Percentiles rank a stretch among this genome's conserved stretches.
Evolutionary conservation across 1,140 invertebrate genomes (phyloP).

Genomic region (Neotoxoptera formosana): DNA sequence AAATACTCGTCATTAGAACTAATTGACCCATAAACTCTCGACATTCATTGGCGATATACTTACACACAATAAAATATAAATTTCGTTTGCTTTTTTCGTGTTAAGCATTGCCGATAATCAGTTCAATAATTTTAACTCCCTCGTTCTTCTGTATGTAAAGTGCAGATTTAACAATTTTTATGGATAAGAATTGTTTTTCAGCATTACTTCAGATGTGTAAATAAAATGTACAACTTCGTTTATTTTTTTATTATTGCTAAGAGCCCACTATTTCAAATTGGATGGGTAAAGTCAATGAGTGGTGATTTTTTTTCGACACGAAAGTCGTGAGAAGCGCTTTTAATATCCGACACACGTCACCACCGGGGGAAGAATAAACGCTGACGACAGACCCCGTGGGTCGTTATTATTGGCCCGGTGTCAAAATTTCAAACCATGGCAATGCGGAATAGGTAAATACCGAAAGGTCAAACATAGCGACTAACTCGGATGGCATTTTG

Average conservation of each 20-base stretch:
- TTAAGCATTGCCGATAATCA: background rate
- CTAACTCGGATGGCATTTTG: conserved; percentile 51
- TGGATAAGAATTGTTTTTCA: background rate
- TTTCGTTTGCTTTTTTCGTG: background rate
- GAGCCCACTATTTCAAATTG: background rate
- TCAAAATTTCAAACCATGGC: conserved; percentile 48
- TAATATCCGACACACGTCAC: conserved; percentile 49
- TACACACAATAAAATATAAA: background rate
- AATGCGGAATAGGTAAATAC: conserved; percentile 50
- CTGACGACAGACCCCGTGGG: conserved; percentile 30
- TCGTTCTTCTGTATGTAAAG: too few species aligned
- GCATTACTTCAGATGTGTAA: background rate
- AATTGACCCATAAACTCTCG: background rate
- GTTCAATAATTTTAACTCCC: background rate
- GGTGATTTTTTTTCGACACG: conserved; percentile 23
- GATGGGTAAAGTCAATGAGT: background rate
- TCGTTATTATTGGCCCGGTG: conserved; percentile 53
- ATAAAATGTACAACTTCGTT: background rate
- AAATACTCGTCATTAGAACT: background rate
- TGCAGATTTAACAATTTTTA: background rate
- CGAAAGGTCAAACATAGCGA: conserved; percentile 47
- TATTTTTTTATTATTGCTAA: background rate
- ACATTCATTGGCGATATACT: background rate
- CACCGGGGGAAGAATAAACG: conserved; percentile 20
- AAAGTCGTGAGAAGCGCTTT: conserved; percentile 1